Evolutionary conservation across 2,888 invertebrate species (phyloP).

Genomic region (Drosophila niveifrons): DNA sequence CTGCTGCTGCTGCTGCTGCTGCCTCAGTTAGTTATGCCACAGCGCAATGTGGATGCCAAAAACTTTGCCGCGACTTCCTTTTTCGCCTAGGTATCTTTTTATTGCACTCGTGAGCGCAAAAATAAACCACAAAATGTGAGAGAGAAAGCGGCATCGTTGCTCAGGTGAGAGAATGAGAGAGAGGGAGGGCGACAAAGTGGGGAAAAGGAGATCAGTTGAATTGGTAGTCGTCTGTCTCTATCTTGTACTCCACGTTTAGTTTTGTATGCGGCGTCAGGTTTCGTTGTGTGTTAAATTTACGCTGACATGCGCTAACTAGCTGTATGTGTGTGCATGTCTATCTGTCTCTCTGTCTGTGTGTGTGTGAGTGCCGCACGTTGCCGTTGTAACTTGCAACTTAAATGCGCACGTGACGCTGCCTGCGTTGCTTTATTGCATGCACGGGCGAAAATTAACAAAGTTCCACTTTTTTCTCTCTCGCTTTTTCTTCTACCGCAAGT

Average conservation of each 20-base stretch:
- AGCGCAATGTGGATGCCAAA: conserved; percentile 54
- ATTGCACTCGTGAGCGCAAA: conserved; percentile 69
- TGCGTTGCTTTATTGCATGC: conserved; percentile 76
- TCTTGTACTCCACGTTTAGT: conserved; percentile 44
- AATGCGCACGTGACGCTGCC: conserved; percentile 72
- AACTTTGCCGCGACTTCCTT: conserved; percentile 70
- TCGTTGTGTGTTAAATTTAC: conserved; percentile 78
- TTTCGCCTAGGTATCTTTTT: conserved; percentile 65
- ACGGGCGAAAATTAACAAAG: conserved; percentile 72
- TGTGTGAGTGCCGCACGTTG: conserved; percentile 66
- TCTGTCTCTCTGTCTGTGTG: conserved; percentile 40
- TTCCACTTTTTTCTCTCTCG: conserved; percentile 22
- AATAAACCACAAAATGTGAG: conserved; percentile 63
- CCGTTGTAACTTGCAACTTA: conserved; percentile 78
- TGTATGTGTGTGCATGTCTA: conserved; percentile 20
- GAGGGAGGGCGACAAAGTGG: neutral
- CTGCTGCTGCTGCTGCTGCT: conserved; percentile 20
- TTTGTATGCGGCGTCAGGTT: conserved; percentile 80
- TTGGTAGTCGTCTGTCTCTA: conserved; percentile 13
- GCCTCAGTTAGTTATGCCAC: conserved; percentile 46
- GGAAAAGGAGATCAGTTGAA: neutral
- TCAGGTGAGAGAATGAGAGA: conserved; percentile 2
- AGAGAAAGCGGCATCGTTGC: neutral
- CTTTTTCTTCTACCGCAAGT: conserved; percentile 7
- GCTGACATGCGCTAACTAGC: conserved; percentile 80